phyloP scores from a whole-genome alignment of 30 jellyfish, hydroid and myxozoan species.

The Rhopilema esculentum region DNA sequence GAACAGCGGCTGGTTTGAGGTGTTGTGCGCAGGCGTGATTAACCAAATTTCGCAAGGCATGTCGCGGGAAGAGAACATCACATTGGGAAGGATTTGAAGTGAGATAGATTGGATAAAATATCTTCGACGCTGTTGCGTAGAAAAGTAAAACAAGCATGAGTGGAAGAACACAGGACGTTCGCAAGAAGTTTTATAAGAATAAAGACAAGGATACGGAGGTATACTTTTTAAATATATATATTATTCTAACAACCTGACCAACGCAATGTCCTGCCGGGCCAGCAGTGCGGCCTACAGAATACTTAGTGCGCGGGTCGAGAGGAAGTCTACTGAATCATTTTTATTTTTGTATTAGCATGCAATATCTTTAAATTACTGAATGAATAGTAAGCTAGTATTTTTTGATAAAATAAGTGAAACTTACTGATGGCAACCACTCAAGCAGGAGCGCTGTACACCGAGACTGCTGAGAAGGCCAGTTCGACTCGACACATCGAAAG shows the following conservation, averaged over 20 bases:
- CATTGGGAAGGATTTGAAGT: constrained; percentile 40
- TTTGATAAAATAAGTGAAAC: no score
- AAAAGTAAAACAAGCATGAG: constrained; percentile 11
- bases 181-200: constrained; percentile 87
- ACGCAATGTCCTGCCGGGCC: neutral
- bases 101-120: neutral
- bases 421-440: no score
- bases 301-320: no score
- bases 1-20: neutral
- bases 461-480: no score
- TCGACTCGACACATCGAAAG: no score
- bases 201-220: constrained; percentile 98
- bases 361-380: no score
- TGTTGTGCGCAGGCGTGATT: constrained; percentile 13
- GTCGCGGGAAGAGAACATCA: constrained; percentile 64
- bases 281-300: neutral
- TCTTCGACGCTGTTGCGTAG: neutral
- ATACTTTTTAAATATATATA: neutral
- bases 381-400: no score
- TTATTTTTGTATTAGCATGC: no score
- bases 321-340: no score
- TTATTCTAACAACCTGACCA: neutral
- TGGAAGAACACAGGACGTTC: constrained; percentile 65
- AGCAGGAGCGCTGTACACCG: no score
- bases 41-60: constrained; percentile 42